Base-by-base conservation (phyloP, 2,888 invertebrate genomes). In the Andricus quercusramuli region DNA sequence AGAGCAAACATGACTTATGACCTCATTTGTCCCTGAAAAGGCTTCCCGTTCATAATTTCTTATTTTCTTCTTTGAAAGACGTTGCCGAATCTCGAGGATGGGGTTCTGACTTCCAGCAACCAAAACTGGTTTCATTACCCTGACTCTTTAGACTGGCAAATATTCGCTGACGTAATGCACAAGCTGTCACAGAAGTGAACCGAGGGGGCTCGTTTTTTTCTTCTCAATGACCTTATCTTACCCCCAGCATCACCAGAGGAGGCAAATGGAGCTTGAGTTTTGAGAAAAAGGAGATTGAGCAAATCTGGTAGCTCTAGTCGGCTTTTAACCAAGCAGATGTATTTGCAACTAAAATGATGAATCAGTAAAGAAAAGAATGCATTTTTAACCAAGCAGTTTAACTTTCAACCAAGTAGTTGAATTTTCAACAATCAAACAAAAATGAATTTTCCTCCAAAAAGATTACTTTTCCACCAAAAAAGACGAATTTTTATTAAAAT, bases 81-180 rank as follows among this genome's bases (percentile, higher is more conserved):
- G 47, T 17, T 56, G 29, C 59, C 44, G 66, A 74, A 59, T 66
- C 29, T 78, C 44, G 15, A 5, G 66, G 9, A 67, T 29, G 70
- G 25, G 78, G 25, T 32, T 56, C n/a, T 64, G 80, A 80, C 82
- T 81, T 83, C 51, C 56, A 84, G 85, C 84, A 82, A 76, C 81
- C 70, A 82, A 84, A 86, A 86, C 86, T 85, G 86, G 86, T 86
- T 86, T 85, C 74, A 64, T 56, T 80, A 29, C 51, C 70, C 47
- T 51, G n/a, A 51, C 29, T 74, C 20, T 74, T 74, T 47, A 77
- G 56, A 77, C 41, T 67, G 47, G 29, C 78, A 79, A 82, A 82
- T 80, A 84, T 83, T 82, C 78, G 80, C 82, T 83, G 81, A 83
- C 82, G 83, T 83, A 83, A 83, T 67, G 68, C 59, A 78, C 70